A percentile compares a stretch with the other conserved stretches of the same genome.
Evolutionary conservation across 2,888 invertebrate species (phyloP).

Genomic region (Neria commutata): DNA sequence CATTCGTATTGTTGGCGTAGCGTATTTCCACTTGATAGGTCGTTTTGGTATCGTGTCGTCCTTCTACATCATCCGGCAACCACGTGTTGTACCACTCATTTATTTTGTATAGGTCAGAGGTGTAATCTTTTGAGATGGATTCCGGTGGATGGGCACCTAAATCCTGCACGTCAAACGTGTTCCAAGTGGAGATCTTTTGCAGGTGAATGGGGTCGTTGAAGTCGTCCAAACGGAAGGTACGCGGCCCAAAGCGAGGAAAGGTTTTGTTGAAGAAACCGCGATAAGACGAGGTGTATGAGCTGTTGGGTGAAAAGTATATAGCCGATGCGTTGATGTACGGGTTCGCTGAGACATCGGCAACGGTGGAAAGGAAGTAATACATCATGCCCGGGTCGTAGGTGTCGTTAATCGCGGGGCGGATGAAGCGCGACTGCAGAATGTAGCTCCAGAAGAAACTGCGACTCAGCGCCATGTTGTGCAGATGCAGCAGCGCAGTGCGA

Average conservation of each 20-base stretch:
- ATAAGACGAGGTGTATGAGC: constrained; percentile 92
- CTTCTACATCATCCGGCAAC: constrained; percentile 85
- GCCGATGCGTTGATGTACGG: constrained; percentile 91
- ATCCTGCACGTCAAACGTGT: constrained; percentile 87
- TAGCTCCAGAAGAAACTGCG: constrained; percentile 96
- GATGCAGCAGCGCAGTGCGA: constrained; percentile 87
- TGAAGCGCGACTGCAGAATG: constrained; percentile 87
- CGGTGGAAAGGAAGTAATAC: constrained; percentile 94
- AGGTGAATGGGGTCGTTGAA: constrained; percentile 96
- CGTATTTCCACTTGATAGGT: constrained; percentile 93
- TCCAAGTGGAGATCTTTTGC: constrained; percentile 92
- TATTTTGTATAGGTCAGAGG: constrained; percentile 85
- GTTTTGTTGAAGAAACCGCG: constrained; percentile 96
- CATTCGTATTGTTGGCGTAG: constrained; percentile 93
- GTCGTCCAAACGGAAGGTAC: constrained; percentile 89
- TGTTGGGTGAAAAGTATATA: constrained; percentile 92
- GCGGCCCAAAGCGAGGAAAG: constrained; percentile 90
- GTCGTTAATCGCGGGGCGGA: constrained; percentile 87
- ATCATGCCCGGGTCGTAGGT: constrained; percentile 97
- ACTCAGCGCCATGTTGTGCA: constrained; percentile 96
- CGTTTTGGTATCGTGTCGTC: constrained; percentile 87
- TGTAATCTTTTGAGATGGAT: constrained; percentile 85
- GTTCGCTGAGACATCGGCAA: constrained; percentile 94
- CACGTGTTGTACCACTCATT: constrained; percentile 94
- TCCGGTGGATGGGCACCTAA: constrained; percentile 83